Percentiles rank a stretch among this genome's conserved stretches.
Evolutionary conservation across 2,113 vertebrate genomes (phyloP).

Genomic region (Aviceda subcristata): DNA sequence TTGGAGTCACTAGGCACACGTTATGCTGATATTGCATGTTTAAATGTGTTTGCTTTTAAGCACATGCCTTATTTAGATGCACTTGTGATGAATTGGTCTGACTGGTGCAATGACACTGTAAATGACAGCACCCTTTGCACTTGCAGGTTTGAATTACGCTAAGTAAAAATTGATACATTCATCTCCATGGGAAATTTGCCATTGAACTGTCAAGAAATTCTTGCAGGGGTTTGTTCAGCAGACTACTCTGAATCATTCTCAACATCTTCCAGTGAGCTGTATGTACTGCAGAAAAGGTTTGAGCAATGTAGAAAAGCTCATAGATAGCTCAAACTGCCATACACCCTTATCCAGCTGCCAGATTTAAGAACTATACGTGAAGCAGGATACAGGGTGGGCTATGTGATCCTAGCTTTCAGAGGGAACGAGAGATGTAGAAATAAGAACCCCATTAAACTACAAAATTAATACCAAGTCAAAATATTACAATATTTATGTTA

Average conservation of each 20-base stretch:
- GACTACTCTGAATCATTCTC: neutral
- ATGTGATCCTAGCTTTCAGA: neutral
- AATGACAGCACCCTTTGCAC: neutral
- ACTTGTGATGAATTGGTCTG: neutral
- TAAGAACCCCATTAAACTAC: neutral
- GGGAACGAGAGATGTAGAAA: neutral
- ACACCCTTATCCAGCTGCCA: neutral
- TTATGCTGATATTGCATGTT: neutral
- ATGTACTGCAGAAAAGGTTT: neutral
- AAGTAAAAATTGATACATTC: neutral
- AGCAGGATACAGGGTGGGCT: fast-evolving
- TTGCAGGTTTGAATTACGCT: neutral
- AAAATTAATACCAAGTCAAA: neutral
- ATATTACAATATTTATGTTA: neutral
- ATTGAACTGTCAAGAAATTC: neutral
- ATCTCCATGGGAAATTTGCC: neutral
- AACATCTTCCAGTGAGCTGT: neutral
- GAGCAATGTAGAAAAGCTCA: neutral
- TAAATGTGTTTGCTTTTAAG: neutral
- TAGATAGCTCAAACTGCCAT: neutral
- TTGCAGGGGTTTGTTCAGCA: neutral
- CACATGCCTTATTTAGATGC: neutral
- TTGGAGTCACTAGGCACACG: neutral
- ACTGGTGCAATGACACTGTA: neutral
- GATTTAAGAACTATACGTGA: neutral